These are phyloP conservation scores for Thomomys bottae DNA, from an alignment of 2,113 vertebrate species.

Conservation along the genomic window DNA sequence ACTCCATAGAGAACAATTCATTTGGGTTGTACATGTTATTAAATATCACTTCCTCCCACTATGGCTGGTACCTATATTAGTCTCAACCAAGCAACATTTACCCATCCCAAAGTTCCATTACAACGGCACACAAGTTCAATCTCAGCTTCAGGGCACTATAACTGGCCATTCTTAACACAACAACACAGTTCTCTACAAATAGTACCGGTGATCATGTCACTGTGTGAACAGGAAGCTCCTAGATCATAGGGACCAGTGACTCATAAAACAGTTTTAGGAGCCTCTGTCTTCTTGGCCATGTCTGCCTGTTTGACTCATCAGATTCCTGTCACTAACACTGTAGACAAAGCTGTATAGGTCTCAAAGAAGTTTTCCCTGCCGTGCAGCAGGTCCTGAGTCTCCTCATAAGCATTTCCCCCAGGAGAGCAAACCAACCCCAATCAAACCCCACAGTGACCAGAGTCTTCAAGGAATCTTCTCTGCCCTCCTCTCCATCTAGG, in stretches of 20 bases:
- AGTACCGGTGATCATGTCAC: not conserved
- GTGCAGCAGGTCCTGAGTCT: not conserved
- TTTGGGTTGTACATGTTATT: constrained; percentile 73
- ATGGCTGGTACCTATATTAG: constrained; percentile 62
- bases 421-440: too few relatives aligned
- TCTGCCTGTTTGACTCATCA: not conserved
- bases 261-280: not conserved
- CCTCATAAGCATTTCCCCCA: not conserved
- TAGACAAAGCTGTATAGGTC: not conserved
- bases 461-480: not conserved
- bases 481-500: not conserved
- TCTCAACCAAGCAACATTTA: constrained; percentile 62
- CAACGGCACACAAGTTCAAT: not conserved
- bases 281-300: not conserved
- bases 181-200: not conserved
- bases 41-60: constrained; percentile 67
- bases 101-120: not conserved
- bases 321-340: not conserved
- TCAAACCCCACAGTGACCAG: not conserved
- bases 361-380: not conserved
- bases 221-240: not conserved
- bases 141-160: not conserved
- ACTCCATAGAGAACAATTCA: constrained; percentile 66
- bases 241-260: not conserved
- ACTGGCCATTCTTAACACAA: not conserved